phyloP scores from a whole-genome alignment of 2,797 vertebrate genomes.

The Urocyon cinereoargenteus region DNA sequence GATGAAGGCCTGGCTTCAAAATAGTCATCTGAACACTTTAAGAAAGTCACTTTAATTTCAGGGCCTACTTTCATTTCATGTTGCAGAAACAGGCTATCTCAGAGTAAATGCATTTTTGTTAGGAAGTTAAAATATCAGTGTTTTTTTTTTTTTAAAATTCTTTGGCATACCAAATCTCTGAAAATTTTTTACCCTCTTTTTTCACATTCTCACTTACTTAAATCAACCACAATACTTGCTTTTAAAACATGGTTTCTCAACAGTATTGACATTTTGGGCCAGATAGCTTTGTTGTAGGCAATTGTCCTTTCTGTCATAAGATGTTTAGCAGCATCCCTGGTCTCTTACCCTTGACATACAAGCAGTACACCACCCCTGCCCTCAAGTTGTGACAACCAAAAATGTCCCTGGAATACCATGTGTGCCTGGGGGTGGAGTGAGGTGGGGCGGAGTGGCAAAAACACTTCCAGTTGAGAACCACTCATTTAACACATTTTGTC shows the following conservation, averaged over 20 bases:
- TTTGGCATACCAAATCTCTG: background rate
- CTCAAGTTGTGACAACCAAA: background rate
- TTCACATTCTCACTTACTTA: background rate
- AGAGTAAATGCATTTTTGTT: background rate
- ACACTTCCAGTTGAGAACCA: background rate
- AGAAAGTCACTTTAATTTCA: slow-evolving; percentile 6
- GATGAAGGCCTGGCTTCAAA: background rate
- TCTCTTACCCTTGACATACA: background rate
- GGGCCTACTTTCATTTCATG: background rate
- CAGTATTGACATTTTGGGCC: background rate
- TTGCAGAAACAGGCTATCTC: background rate
- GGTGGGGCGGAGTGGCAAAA: background rate
- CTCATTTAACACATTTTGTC: background rate
- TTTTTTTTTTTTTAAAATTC: background rate
- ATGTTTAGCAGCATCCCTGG: background rate
- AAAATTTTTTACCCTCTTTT: background rate
- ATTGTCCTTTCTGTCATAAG: background rate
- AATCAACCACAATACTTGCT: background rate
- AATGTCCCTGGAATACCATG: background rate
- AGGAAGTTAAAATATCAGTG: background rate
- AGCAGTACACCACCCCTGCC: background rate
- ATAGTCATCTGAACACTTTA: background rate
- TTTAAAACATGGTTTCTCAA: background rate
- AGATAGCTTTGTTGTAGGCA: background rate
- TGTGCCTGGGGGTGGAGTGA: background rate